These are phyloP conservation scores for Dipus sagitta DNA, from an alignment of 2,797 vertebrate genomes.

Conservation along the genomic window DNA sequence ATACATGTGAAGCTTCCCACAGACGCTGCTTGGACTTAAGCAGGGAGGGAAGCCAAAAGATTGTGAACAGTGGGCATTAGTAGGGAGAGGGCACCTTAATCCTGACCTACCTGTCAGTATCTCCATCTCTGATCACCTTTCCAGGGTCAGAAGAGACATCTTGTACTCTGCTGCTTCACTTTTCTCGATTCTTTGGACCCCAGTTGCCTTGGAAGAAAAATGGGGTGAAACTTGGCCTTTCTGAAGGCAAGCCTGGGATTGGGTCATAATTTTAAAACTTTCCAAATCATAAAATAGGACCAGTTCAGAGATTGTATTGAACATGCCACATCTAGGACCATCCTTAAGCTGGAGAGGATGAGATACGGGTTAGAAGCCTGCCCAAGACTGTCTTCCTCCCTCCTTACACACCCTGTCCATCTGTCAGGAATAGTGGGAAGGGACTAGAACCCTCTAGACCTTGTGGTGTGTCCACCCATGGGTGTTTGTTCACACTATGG, in stretches of 20 bases:
- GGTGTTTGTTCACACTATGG: not conserved
- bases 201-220: slow-evolving; percentile 31
- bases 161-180: slow-evolving; percentile 53
- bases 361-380: not conserved
- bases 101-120: slow-evolving; percentile 11
- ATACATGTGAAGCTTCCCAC: slow-evolving; percentile 91
- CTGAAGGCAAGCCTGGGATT: slow-evolving; percentile 41
- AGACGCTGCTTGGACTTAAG: slow-evolving; percentile 77
- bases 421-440: slow-evolving; percentile 2
- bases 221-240: not conserved
- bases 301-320: not conserved
- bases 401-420: not conserved
- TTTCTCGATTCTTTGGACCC: slow-evolving; percentile 52
- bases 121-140: slow-evolving; percentile 37
- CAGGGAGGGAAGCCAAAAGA: slow-evolving; percentile 50
- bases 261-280: slow-evolving; percentile 28
- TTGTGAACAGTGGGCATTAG: slow-evolving; percentile 35
- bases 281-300: slow-evolving; percentile 33
- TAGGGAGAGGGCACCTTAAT: slow-evolving; percentile 32
- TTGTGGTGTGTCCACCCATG: not conserved
- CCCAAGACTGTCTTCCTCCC: not conserved
- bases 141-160: slow-evolving; percentile 34
- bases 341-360: not conserved
- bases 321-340: not conserved
- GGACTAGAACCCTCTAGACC: not conserved